These are phyloP conservation scores for Romanogobio albipinnatus DNA, from an alignment of 2,113 vertebrate genomes.

Conservation along the genomic window DNA sequence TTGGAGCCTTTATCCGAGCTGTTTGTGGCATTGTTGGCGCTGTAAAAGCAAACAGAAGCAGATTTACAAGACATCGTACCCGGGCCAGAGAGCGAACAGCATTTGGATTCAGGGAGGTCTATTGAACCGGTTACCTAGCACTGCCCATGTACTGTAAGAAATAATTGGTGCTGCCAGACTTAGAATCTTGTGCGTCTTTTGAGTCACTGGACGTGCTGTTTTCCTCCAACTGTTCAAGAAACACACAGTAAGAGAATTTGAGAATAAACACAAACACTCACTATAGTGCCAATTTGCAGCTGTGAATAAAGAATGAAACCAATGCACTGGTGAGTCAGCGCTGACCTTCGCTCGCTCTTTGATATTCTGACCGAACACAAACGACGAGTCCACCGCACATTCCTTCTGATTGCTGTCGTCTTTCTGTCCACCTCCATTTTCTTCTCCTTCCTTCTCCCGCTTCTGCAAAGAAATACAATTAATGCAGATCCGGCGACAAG, in stretches of 20 bases:
- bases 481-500: neutral
- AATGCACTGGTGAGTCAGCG: neutral
- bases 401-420: slow-evolving; percentile 79
- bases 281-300: neutral
- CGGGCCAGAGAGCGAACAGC: neutral
- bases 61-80: neutral
- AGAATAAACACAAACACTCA: neutral
- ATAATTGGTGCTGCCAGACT: slow-evolving; percentile 89
- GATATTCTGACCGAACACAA: slow-evolving; percentile 96
- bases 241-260: neutral
- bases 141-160: slow-evolving; percentile 96
- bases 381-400: slow-evolving; percentile 79
- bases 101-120: neutral
- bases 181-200: slow-evolving; percentile 77
- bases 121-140: slow-evolving; percentile 79
- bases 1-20: slow-evolving; percentile 87
- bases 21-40: slow-evolving; percentile 85
- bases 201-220: slow-evolving; percentile 74
- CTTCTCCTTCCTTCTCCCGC: slow-evolving; percentile 77
- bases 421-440: slow-evolving; percentile 68
- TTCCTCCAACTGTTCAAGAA: slow-evolving; percentile 81
- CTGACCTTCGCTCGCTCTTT: slow-evolving; percentile 95
- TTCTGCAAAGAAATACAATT: slow-evolving; percentile 61
- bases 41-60: slow-evolving; percentile 61
- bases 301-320: neutral